phyloP scores from a whole-genome alignment of 64 coral and sea anemone genomes.

The Acropora yongei region DNA sequence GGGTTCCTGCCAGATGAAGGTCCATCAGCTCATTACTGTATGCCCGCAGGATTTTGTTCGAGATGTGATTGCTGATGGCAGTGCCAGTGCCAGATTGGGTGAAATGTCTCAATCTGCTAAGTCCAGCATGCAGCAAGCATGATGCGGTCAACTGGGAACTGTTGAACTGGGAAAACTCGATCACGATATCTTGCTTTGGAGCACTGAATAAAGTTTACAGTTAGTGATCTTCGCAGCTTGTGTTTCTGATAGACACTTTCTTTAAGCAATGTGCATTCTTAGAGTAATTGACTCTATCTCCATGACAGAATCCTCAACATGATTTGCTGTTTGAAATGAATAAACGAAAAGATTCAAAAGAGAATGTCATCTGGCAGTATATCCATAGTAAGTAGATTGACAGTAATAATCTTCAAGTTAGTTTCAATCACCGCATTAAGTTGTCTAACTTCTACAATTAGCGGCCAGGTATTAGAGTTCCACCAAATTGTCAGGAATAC shows the following conservation, averaged over 20 bases:
- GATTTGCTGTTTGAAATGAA: background rate
- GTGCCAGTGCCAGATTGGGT: background rate
- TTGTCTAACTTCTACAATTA: background rate
- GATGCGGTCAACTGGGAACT: background rate
- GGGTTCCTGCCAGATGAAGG: constrained; percentile 20
- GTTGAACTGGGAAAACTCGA: constrained; percentile 4
- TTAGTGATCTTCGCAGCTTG: constrained; percentile 14
- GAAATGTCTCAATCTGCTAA: constrained; percentile 13
- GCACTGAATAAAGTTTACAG: background rate
- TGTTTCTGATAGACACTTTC: background rate
- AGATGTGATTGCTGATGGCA: background rate
- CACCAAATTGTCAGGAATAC: background rate
- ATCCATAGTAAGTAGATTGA: constrained; percentile 3
- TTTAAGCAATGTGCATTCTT: background rate
- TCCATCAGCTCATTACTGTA: background rate
- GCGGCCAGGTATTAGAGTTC: background rate
- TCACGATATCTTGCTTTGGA: background rate
- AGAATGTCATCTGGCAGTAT: background rate
- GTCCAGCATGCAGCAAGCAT: background rate
- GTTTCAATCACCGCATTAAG: background rate
- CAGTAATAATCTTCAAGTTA: background rate
- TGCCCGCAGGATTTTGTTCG: background rate
- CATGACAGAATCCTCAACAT: background rate
- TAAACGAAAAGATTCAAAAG: background rate
- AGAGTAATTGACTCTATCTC: background rate